Evolutionary conservation across 2,113 vertebrate genomes (phyloP).

Genomic region (Carollia perspicillata): DNA sequence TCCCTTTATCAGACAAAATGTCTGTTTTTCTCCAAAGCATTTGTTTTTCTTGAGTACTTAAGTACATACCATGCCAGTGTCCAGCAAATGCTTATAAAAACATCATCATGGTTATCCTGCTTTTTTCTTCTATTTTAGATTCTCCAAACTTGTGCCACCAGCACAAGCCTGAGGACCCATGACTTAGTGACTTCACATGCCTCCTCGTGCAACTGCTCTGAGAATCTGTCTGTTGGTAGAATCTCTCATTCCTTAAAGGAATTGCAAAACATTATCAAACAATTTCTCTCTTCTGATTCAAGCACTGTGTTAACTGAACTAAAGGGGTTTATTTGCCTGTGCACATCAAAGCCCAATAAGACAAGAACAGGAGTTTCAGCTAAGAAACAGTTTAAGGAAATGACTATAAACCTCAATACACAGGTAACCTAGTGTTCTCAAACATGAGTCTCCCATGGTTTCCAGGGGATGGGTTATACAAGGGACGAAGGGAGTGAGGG

Average conservation of each 20-base stretch:
- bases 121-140: background rate
- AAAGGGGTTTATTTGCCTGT: background rate
- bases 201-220: background rate
- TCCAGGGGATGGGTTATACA: background rate
- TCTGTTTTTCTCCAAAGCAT: background rate
- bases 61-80: background rate
- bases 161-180: background rate
- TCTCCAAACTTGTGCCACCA: background rate
- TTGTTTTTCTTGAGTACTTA: background rate
- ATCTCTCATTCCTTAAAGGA: background rate
- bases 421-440: background rate
- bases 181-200: background rate
- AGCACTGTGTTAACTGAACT: background rate
- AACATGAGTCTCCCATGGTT: background rate
- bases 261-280: background rate
- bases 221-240: background rate
- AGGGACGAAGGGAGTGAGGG: background rate
- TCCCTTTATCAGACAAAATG: background rate
- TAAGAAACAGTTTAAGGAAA: background rate
- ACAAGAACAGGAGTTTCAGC: background rate
- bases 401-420: background rate
- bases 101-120: background rate
- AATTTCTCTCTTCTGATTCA: constrained; percentile 27
- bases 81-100: background rate
- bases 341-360: background rate